phyloP scores from a whole-genome alignment of 2,888 invertebrate species.

The Caenorhabditis japonica region DNA sequence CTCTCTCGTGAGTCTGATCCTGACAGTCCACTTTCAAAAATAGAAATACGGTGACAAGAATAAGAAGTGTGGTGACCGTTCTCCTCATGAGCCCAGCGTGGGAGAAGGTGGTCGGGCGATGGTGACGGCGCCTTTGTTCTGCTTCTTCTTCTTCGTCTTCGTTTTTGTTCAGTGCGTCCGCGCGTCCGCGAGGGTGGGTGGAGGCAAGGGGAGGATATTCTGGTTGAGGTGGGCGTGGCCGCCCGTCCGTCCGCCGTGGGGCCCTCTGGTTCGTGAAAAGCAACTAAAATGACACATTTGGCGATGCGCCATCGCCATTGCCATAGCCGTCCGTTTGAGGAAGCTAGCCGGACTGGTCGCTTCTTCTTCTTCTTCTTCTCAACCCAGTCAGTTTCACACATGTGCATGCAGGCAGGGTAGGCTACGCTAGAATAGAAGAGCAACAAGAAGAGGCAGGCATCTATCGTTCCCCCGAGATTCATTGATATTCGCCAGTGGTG shows the following conservation, averaged over 20 bases:
- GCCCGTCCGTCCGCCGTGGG: slow-evolving; percentile 47
- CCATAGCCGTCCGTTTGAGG: slow-evolving; percentile 51
- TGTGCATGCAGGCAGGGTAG: slow-evolving; percentile 41
- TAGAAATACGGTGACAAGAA: slow-evolving; percentile 43
- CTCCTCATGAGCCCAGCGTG: slow-evolving; percentile 39
- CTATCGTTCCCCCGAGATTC: slow-evolving; percentile 54
- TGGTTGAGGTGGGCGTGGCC: slow-evolving; percentile 56
- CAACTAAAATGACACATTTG: slow-evolving; percentile 59
- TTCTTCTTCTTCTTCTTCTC: no score
- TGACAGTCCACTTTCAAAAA: slow-evolving; percentile 43
- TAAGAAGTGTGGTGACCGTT: slow-evolving; percentile 33
- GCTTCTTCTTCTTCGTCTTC: slow-evolving; percentile 43
- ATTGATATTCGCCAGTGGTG: slow-evolving; percentile 51
- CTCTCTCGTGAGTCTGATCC: slow-evolving; percentile 9
- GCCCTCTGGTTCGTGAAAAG: slow-evolving; percentile 55
- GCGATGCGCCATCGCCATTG: slow-evolving; percentile 50
- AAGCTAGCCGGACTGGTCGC: slow-evolving; percentile 25
- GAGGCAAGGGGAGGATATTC: slow-evolving; percentile 48
- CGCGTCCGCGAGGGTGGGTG: slow-evolving; percentile 52
- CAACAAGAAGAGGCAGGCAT: slow-evolving; percentile 39
- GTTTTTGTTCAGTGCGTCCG: slow-evolving; percentile 49
- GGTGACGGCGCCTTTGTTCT: slow-evolving; percentile 32
- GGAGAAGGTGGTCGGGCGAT: slow-evolving; percentile 39
- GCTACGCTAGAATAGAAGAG: slow-evolving; percentile 48
- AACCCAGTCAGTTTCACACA: slow-evolving; percentile 35